Conservation (phyloP, 2,888 invertebrate species). For the Labia minor region DNA sequence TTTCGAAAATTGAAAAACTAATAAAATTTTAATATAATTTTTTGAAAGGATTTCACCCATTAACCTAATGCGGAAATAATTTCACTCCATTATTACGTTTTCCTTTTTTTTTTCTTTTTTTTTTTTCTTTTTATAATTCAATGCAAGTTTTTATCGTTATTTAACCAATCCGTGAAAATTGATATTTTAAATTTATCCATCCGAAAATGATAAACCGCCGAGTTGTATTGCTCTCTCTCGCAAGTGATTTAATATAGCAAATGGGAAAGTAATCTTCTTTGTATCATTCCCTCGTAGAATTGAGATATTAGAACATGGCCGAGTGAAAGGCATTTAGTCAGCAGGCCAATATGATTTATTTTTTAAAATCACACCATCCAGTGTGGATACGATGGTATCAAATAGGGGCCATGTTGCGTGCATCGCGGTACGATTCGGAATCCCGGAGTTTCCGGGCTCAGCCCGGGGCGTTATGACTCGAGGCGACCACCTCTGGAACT, state of each 20-base stretch:
- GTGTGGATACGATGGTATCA: not conserved
- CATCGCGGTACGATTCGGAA: not conserved
- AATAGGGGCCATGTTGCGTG: not conserved
- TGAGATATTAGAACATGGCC: not conserved
- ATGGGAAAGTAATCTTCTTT: not conserved
- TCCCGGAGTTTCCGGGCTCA: not conserved
- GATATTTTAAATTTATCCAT: not conserved
- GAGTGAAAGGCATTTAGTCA: not conserved
- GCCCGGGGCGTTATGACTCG: not conserved
- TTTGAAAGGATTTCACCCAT: no score
- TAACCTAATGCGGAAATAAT: not conserved
- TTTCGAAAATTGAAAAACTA: no score
- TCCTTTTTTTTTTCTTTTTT: not conserved
- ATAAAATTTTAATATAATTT: no score
- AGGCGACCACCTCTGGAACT: not conserved
- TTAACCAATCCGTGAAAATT: not conserved
- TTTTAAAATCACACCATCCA: not conserved
- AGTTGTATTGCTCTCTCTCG: not conserved
- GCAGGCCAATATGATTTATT: not conserved
- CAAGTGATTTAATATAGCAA: conserved; percentile 8
- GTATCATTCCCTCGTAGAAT: not conserved
- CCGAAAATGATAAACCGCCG: not conserved
- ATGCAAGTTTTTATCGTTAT: not conserved
- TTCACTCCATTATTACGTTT: not conserved
- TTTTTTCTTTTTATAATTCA: no score